Percentiles rank a stretch among this genome's conserved stretches.
Evolutionary conservation across 2,797 vertebrate species (phyloP).

Genomic region (Nyctibius grandis): DNA sequence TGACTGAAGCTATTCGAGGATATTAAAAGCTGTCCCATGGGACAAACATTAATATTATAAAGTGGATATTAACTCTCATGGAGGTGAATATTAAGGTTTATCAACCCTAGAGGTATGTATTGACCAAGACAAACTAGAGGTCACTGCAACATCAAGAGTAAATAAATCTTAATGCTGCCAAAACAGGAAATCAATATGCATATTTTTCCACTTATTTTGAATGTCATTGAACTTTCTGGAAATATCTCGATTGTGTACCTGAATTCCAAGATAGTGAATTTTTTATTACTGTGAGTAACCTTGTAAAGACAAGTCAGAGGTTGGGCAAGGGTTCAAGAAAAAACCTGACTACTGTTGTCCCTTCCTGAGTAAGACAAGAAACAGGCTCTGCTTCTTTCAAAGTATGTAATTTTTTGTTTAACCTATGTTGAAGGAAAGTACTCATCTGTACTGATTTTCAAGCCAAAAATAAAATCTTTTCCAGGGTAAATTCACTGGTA

Average conservation of each 20-base stretch:
- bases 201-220: constrained; percentile 50
- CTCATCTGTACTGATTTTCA: background rate
- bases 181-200: constrained; percentile 53
- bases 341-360: background rate
- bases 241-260: background rate
- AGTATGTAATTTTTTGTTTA: background rate
- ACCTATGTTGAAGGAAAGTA: background rate
- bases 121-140: constrained; percentile 59
- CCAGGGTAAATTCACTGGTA: background rate
- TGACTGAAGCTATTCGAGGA: background rate
- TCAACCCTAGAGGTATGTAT: constrained; percentile 47
- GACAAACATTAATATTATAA: constrained; percentile 31
- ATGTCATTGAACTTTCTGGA: constrained; percentile 35
- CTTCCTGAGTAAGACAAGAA: background rate
- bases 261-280: background rate
- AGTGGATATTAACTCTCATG: constrained; percentile 55
- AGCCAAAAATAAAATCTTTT: background rate
- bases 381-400: background rate
- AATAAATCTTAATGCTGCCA: constrained; percentile 63
- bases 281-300: background rate
- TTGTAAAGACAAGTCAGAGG: background rate
- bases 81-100: constrained; percentile 63
- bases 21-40: constrained; percentile 51
- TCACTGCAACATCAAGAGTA: constrained; percentile 55
- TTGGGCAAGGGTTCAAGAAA: background rate